Evolutionary conservation across 2,113 vertebrate species (phyloP).

Genomic region (Eptesicus fuscus): DNA sequence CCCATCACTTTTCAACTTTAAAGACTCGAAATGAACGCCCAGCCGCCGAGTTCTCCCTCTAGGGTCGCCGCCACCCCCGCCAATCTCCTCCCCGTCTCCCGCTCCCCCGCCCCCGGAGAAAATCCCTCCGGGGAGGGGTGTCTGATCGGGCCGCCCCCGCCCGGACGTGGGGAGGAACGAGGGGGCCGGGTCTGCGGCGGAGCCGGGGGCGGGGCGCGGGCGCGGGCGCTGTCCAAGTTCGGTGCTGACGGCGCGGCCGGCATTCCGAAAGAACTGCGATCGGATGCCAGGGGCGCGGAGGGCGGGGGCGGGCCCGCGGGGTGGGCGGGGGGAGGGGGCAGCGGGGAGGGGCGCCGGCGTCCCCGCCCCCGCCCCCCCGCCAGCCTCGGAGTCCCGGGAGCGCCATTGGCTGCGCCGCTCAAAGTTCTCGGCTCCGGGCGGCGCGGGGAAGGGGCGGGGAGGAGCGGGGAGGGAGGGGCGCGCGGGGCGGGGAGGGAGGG

Average conservation of each 20-base stretch:
- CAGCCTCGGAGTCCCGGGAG: neutral
- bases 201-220: neutral
- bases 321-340: neutral
- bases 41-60: neutral
- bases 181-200: neutral
- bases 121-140: neutral
- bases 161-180: neutral
- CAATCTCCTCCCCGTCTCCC: neutral
- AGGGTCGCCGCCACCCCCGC: neutral
- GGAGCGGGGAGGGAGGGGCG: neutral
- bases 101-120: too few species aligned
- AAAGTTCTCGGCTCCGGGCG: slow-evolving; percentile 51
- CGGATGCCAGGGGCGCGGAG: neutral
- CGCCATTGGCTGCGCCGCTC: slow-evolving; percentile 53
- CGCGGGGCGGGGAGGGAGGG: neutral
- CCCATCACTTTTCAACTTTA: slow-evolving; percentile 65
- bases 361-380: neutral
- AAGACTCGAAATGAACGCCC: slow-evolving; percentile 38
- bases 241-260: neutral
- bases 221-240: slow-evolving; percentile 45
- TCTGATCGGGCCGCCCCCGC: too few species aligned
- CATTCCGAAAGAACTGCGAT: slow-evolving; percentile 63
- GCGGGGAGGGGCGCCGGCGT: neutral
- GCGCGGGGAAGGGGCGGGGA: neutral
- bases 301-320: neutral